Evolutionary conservation across 2,113 vertebrate species (phyloP), one percentile per base, ranked within the genome.

Genomic region (Apodemus speciosus): DNA sequence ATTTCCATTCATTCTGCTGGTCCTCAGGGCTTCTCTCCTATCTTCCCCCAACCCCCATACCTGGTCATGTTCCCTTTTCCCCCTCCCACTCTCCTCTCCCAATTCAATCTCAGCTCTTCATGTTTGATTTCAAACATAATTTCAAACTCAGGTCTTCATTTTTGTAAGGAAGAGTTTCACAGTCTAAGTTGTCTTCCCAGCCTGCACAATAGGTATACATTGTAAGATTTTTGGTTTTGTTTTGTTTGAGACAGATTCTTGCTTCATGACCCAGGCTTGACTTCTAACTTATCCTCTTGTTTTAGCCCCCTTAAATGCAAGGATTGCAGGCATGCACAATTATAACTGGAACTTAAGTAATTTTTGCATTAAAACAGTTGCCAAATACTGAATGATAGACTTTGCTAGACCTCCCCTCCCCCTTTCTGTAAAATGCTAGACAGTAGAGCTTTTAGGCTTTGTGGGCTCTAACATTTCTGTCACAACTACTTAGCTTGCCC

Each of bases 301-400:
- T 62, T 76, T 15, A 66, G 35, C 21, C 43, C 76, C 49, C 13
- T 14, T 23, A 51, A 66, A 9, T 77, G 43, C 32, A 77, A 46
- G 7, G 73, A 64, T 51, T 77, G 32, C 46, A 77, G 40, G 56
- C 30, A 25, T 75, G 27, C 8, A 25, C 40, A 18, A 32, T n/a
- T 43, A 38, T 64, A 53, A 13, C 58, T 64, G 30, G 49, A 16
- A 56, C 25, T 90, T 92, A 79, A 85, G 69, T 77, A 5, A 86
- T 80, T 95, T 97, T 94, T 94, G 38, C 87, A 69, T 90, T 94
- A 84, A 95, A 90, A 87, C 16, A 86, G 9, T 83, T 94, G 51
- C 32, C 62, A 95, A 92, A 18, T 94, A 84, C 27, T 86, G 1
- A 85, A 68, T 86, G 58, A 88, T 10, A 85, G 51, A 3, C 11